Evolutionary conservation across 1,140 invertebrate species (phyloP).

Genomic region (Ceratosolen solmsi): DNA sequence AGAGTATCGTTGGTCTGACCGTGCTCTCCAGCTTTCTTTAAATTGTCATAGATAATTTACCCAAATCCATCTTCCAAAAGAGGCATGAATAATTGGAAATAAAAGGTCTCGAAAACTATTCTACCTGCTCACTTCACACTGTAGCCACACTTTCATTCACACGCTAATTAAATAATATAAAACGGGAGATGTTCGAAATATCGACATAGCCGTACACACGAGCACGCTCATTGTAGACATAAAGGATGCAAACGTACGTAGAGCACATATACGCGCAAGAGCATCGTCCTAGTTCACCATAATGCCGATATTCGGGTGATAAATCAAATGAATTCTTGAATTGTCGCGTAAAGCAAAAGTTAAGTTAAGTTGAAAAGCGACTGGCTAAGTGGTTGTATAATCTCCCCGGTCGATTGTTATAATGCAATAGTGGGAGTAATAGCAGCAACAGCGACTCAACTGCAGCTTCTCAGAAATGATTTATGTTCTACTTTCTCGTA

Average conservation of each 20-base stretch:
- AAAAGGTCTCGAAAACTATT: slow-evolving; percentile 20
- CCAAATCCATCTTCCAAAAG: slow-evolving; percentile 5
- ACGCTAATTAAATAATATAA: slow-evolving; percentile 23
- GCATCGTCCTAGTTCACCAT: too few relatives aligned
- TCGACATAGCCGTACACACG: too few relatives aligned
- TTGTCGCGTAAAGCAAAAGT: slow-evolving; percentile 11
- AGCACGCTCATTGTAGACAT: too few relatives aligned
- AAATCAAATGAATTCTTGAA: slow-evolving; percentile 37
- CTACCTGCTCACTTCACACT: slow-evolving; percentile 17
- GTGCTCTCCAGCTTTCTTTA: not conserved
- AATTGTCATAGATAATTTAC: slow-evolving; percentile 26
- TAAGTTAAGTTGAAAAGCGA: not conserved
- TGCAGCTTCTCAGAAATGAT: slow-evolving; percentile 38
- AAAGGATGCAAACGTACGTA: too few relatives aligned
- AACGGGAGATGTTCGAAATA: not conserved
- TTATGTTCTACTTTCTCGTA: slow-evolving; percentile 33
- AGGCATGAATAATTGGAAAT: slow-evolving; percentile 24
- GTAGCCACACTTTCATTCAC: slow-evolving; percentile 24
- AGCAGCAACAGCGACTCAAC: not conserved
- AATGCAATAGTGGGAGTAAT: not conserved
- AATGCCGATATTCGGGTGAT: not conserved
- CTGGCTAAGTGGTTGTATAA: not conserved
- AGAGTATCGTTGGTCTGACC: not conserved
- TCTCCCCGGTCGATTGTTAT: not conserved
- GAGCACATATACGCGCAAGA: too few relatives aligned